A percentile compares a stretch with the other conserved stretches of the same genome.
Evolutionary conservation across 2,113 vertebrate genomes (phyloP).

Genomic region (Plotosus lineatus): DNA sequence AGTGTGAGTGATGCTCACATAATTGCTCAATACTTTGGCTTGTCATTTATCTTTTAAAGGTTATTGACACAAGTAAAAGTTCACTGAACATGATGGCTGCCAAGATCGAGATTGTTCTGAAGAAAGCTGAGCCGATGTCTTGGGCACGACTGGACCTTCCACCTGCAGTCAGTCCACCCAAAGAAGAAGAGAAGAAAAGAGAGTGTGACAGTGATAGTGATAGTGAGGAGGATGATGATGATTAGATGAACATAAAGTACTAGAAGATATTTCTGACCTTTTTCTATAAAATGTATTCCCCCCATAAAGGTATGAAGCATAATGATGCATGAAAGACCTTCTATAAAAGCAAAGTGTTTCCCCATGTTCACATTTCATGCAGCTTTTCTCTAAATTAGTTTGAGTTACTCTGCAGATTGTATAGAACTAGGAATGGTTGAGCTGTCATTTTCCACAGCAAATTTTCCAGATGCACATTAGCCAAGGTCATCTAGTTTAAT

Average conservation of each 20-base stretch:
- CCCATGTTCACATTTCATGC: not conserved
- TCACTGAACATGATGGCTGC: constrained; percentile 89
- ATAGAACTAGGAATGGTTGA: not conserved
- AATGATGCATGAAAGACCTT: constrained; percentile 11
- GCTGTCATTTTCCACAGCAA: not conserved
- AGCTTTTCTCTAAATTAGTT: constrained; percentile 6
- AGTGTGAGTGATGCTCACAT: not conserved
- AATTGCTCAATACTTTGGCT: not conserved
- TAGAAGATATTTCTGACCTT: constrained; percentile 1
- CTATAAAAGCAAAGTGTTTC: not conserved
- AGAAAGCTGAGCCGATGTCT: constrained; percentile 87
- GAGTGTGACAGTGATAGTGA: constrained; percentile 64
- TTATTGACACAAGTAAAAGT: constrained; percentile 89
- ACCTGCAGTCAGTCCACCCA: constrained; percentile 61
- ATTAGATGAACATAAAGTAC: constrained; percentile 38
- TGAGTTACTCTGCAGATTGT: not conserved
- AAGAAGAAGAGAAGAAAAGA: constrained; percentile 66
- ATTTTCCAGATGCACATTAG: not conserved
- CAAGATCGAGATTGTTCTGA: constrained; percentile 91
- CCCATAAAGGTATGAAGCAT: constrained; percentile 5
- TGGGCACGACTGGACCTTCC: constrained; percentile 94
- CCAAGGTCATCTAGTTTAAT: not conserved
- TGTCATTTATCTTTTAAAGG: constrained; percentile 67
- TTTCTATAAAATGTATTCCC: not conserved
- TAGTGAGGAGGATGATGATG: constrained; percentile 61